Base-by-base conservation (phyloP, 2,113 vertebrate species). In the Stercorarius parasiticus region DNA sequence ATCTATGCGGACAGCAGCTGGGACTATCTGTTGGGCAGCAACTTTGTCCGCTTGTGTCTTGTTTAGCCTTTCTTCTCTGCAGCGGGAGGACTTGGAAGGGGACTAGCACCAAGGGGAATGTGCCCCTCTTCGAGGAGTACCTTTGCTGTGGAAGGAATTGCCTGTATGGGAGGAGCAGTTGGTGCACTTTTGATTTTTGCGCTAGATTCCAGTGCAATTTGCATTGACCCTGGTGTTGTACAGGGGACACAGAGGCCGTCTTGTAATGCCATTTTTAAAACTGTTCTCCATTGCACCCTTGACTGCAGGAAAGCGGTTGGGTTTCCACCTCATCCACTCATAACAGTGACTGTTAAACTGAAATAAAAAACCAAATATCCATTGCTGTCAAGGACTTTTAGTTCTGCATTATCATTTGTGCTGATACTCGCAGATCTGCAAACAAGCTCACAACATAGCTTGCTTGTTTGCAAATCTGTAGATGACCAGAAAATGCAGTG, bases 331-430 rank as follows among this genome's bases (percentile, higher is more conserved):
- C 53, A 34, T 47, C 47, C 81, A 55, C 47, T 84, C 3, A 1
- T 83, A 86, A n/a, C 38, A 19, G 38, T 27, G 27, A 10, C n/a
- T 47, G 30, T 67, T 96, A 71, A 82, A 87, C 59, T 67, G 66
- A 95, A 89, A 74, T 87, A 17, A 83, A 86, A 90, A 43, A 11
- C 1, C 55, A 36, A 64, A 74, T 10, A 65, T 71, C 89, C 0
- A 36, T 94, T 0, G 5, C 82, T 90, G 90, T 94, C 87, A 97
- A 97, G 95, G 95, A 94, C 92, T 97, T 93, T 18, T 87, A 40
- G 15, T 94, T 91, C 90, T 96, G 92, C 93, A 72, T 96, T 94
- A 95, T 91, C 87, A 85, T 96, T 96, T 96, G 73, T 94, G 96
- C 96, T 97, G 96, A 96, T 95, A 90, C 52, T 85, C 65, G 96